Percentiles rank a stretch among this genome's conserved stretches.
Evolutionary conservation across 2,888 invertebrate species (phyloP).

Genomic region (Agonum fuliginosum): DNA sequence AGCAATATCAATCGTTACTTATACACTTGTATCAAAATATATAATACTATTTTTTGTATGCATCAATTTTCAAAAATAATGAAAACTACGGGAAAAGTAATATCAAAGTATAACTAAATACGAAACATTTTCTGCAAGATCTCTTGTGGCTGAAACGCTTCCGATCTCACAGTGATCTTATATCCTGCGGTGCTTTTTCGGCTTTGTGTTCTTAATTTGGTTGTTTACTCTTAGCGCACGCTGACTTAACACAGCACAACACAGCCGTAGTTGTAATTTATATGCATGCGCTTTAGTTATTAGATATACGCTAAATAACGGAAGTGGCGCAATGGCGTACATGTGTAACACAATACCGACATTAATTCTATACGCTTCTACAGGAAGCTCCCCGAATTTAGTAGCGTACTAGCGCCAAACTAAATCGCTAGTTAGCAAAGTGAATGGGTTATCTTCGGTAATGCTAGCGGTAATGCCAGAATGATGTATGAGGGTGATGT

Average conservation of each 20-base stretch:
- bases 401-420: neutral
- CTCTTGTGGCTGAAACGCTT: too few species aligned
- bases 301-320: constrained; percentile 50
- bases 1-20: too few species aligned
- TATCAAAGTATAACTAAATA: too few species aligned
- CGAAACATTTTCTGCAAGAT: too few species aligned
- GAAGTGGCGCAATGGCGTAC: constrained; percentile 44
- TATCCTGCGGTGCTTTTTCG: too few species aligned
- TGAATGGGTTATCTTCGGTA: constrained; percentile 17
- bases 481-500: neutral
- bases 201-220: constrained; percentile 14
- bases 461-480: constrained; percentile 1
- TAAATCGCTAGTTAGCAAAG: constrained; percentile 3
- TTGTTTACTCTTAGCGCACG: neutral
- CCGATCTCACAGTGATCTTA: too few species aligned
- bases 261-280: constrained; percentile 18
- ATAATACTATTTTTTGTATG: too few species aligned
- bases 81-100: too few species aligned
- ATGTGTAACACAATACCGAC: constrained; percentile 47
- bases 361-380: constrained; percentile 36
- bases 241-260: neutral
- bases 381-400: constrained; percentile 33
- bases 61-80: too few species aligned
- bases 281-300: constrained; percentile 45
- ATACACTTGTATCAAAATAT: too few species aligned